Evolutionary conservation across 2,113 vertebrate genomes (phyloP).

Genomic region (Perccottus glenii): DNA sequence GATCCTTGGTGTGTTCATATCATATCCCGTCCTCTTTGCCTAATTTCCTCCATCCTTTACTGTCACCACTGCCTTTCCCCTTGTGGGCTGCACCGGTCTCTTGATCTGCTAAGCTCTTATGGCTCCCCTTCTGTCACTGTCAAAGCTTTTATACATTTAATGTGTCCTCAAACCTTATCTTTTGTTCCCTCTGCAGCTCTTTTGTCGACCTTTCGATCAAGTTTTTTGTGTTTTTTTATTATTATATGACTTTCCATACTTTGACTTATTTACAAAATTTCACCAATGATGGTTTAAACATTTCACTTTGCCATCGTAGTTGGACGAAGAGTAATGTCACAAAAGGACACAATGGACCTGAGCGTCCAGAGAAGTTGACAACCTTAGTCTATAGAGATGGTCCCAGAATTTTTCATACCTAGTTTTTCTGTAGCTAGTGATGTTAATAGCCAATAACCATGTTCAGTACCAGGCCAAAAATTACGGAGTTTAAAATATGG

Average conservation of each 20-base stretch:
- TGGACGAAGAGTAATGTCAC: no score
- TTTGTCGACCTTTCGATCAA: conserved; percentile 17
- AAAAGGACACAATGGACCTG: no score
- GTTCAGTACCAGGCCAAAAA: no score
- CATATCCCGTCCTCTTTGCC: conserved; percentile 26
- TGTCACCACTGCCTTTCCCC: conserved; percentile 32
- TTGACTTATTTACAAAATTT: conserved; percentile 11
- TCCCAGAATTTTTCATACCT: not conserved
- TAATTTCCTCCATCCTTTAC: conserved; percentile 21
- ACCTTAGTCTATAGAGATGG: no score
- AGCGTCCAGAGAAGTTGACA: no score
- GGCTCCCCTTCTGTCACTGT: conserved; percentile 27
- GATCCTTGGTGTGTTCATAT: conserved; percentile 29
- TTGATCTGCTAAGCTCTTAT: conserved; percentile 3
- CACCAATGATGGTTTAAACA: no score
- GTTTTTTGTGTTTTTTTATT: conserved; percentile 2
- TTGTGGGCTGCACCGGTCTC: conserved; percentile 10
- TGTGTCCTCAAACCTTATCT: conserved; percentile 4
- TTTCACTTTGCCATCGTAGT: not conserved
- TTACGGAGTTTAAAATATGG: no score
- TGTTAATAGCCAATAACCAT: no score
- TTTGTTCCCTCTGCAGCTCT: conserved; percentile 2
- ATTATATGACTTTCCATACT: not conserved
- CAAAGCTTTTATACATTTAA: conserved; percentile 51
- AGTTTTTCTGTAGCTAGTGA: no score